Base-by-base conservation (phyloP, 2,113 vertebrate species). In the Perca schrenkii region DNA sequence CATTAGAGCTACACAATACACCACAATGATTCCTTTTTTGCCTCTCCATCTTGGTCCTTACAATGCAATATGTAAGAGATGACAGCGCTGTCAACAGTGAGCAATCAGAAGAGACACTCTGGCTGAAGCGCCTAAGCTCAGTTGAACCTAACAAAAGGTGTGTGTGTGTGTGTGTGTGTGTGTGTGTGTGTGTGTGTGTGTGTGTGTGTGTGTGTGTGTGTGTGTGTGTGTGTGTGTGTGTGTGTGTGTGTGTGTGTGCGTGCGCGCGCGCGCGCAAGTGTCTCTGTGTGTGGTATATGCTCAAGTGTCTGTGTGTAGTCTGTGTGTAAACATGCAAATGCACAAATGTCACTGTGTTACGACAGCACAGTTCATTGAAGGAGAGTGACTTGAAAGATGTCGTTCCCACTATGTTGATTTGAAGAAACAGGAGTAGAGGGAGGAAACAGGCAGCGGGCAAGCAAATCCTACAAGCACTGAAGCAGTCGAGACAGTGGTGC, bases 391-490 rank as follows among this genome's bases (percentile, higher is more conserved):
- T 73, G 73, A 88, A 78, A 80, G 80, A 85, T 70, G 72, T 63
- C 2, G 15, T 79, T 79, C 77, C 72, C 54, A 89, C 79, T 61
- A 63, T 80, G 86, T 80, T 67, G 82, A 84, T 73, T 76, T 43
- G 83, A 84, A 77, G 80, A 75, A 81, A 84, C 57, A 8, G 79
- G 85, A 84, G 79, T 17, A 69, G 72, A 88, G 88, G 57, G 74
- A 74, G 83, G 77, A 82, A 80, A 88, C 74, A 72, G 82, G 88
- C 80, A 79, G 86, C 52, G 72, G 74, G 80, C 77, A 88, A 89
- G 92, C 89, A 65, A 85, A 92, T 90, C 82, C 85, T 91, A 94
- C 91, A 91, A 94, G 91, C 92, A 83, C 88, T 91, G 86, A 91
- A 91, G 90, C 84, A 69, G 86, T 85, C 4, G 83, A 94, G 82